Percentiles rank a stretch among this genome's conserved stretches.
These are phyloP conservation scores for Lepidotrigona ventralis DNA, from an alignment of 1,140 invertebrate species.

Conservation along the genomic window DNA sequence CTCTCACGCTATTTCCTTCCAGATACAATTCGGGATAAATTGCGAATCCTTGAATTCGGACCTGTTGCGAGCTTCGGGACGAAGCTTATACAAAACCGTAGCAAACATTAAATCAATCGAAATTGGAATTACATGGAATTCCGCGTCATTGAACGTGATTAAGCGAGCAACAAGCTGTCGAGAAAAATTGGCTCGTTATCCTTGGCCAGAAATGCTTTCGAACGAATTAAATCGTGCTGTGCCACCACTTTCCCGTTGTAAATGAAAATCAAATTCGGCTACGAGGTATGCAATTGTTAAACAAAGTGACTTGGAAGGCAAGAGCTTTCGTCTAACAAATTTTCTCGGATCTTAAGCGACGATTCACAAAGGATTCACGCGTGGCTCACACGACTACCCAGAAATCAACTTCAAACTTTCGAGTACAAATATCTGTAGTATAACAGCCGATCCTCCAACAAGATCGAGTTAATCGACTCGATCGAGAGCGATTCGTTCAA, in stretches of 20 bases:
- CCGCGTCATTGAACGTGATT: no score
- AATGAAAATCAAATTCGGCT: not conserved
- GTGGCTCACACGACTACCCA: no score
- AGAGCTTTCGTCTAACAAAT: not conserved
- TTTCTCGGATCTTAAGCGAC: not conserved
- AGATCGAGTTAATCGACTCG: not conserved
- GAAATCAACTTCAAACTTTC: not conserved
- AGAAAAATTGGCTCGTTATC: not conserved
- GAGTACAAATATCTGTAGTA: no score
- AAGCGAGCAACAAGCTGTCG: not conserved
- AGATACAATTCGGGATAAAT: constrained; percentile 24
- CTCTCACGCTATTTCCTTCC: not conserved
- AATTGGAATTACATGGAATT: not conserved
- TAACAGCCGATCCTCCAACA: not conserved
- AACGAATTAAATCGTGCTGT: not conserved
- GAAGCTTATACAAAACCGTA: no score
- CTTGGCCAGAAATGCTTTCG: not conserved
- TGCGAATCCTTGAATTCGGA: not conserved
- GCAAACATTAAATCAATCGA: not conserved
- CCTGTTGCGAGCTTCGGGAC: not conserved
- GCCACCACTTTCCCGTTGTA: no score
- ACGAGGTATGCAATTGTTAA: not conserved
- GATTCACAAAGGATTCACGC: not conserved
- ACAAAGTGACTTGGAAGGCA: not conserved
- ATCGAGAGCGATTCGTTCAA: not conserved